Conservation (phyloP, 1,140 invertebrate species). For the Aplysia californica region DNA sequence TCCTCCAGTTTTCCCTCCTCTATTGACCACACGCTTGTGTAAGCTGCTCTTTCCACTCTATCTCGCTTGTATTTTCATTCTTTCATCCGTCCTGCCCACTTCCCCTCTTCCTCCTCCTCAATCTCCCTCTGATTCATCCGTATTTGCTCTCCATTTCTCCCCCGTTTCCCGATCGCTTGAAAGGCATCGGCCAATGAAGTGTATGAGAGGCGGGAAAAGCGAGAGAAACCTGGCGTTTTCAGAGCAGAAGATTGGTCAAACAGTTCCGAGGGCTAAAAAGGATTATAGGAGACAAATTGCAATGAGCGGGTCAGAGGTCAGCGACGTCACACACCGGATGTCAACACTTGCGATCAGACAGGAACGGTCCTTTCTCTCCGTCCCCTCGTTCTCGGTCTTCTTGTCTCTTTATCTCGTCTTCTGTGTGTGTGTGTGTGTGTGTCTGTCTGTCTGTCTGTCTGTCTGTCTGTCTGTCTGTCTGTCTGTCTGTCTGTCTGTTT, state of each 20-base stretch:
- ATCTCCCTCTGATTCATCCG: not conserved
- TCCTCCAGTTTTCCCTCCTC: not conserved
- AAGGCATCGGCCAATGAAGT: too few relatives aligned
- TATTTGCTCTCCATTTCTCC: not conserved
- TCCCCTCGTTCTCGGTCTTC: too few relatives aligned
- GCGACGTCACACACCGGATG: not conserved
- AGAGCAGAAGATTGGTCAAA: too few relatives aligned
- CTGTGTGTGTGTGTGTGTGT: not conserved
- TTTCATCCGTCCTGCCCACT: not conserved
- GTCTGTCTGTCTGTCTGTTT: too few relatives aligned
- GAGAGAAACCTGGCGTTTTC: too few relatives aligned
- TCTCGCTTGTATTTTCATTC: not conserved
- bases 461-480: not conserved
- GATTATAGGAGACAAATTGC: not conserved
- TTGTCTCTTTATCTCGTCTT: too few relatives aligned
- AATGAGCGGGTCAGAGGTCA: not conserved
- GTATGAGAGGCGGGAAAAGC: too few relatives aligned
- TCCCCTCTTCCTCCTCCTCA: not conserved
- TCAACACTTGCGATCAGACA: too few relatives aligned
- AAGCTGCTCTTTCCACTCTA: not conserved
- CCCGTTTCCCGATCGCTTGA: too few relatives aligned
- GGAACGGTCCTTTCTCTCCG: too few relatives aligned
- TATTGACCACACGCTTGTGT: not conserved
- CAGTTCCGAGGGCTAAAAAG: too few relatives aligned
- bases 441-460: not conserved